Evolutionary conservation across 2,888 invertebrate genomes (phyloP).

Genomic region (Acleris holmiana): DNA sequence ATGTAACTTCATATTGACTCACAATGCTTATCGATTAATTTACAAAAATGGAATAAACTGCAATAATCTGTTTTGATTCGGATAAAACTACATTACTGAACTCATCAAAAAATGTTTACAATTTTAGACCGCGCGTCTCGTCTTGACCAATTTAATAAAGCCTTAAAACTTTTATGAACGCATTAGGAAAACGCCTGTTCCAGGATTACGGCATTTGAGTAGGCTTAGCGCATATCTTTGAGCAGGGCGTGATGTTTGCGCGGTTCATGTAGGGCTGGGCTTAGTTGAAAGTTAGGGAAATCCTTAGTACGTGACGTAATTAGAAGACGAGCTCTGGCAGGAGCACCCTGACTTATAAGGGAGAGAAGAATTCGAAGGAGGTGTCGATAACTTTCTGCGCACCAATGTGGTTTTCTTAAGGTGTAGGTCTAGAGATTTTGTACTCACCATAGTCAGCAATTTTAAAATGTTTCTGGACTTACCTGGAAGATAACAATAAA

Average conservation of each 20-base stretch:
- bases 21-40: no score
- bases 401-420: neutral
- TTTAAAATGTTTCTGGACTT: neutral
- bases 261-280: slow-evolving; percentile 58
- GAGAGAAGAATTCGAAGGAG: slow-evolving; percentile 11
- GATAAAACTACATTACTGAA: neutral
- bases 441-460: neutral
- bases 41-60: no score
- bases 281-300: slow-evolving; percentile 67
- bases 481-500: slow-evolving; percentile 27
- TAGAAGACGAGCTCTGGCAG: slow-evolving; percentile 42
- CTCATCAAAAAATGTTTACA: slow-evolving; percentile 12
- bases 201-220: slow-evolving; percentile 60
- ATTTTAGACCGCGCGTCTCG: slow-evolving; percentile 4
- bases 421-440: neutral
- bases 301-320: slow-evolving; percentile 71
- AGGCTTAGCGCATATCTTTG: slow-evolving; percentile 68
- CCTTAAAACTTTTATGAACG: slow-evolving; percentile 29
- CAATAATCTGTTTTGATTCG: neutral
- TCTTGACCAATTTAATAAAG: slow-evolving; percentile 35
- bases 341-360: slow-evolving; percentile 5
- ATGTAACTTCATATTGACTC: no score
- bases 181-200: slow-evolving; percentile 41
- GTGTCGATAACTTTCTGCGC: slow-evolving; percentile 1
- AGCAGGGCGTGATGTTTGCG: slow-evolving; percentile 64